A percentile compares a stretch with the other conserved stretches of the same genome.
These are phyloP conservation scores for Planococcus citri DNA, from an alignment of 1,140 invertebrate genomes.

Conservation along the genomic window DNA sequence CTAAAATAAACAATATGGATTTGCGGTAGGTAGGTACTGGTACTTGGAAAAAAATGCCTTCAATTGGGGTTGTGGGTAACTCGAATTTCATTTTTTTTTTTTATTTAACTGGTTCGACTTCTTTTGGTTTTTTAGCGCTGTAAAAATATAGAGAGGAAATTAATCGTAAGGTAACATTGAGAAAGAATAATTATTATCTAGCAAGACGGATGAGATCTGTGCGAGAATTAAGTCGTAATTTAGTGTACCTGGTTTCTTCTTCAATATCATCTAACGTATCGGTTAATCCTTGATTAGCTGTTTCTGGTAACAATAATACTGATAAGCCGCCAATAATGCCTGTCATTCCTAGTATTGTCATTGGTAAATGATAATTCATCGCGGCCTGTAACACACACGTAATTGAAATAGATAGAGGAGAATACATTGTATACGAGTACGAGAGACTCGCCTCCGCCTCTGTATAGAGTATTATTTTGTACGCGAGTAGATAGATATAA, in stretches of 20 bases:
- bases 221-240: too few species aligned
- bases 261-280: conserved; percentile 31
- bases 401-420: neutral
- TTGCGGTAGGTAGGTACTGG: too few species aligned
- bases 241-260: conserved; percentile 26
- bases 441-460: too few species aligned
- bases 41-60: neutral
- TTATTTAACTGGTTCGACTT: neutral
- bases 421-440: too few species aligned
- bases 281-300: conserved; percentile 32
- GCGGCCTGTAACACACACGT: conserved; percentile 32
- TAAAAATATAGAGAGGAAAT: neutral
- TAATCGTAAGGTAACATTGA: too few species aligned
- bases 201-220: neutral
- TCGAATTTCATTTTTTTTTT: neutral
- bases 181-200: neutral
- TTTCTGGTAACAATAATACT: conserved; percentile 46
- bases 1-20: conserved; percentile 1
- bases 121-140: neutral
- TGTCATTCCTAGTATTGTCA: conserved; percentile 45
- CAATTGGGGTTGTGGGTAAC: neutral
- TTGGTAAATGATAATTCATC: conserved; percentile 42
- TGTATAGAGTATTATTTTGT: too few species aligned
- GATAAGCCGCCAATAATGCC: conserved; percentile 47
- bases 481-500: too few species aligned